These are phyloP conservation scores for Phrynocephalus forsythii DNA, from an alignment of 2,797 vertebrate species.

Conservation along the genomic window DNA sequence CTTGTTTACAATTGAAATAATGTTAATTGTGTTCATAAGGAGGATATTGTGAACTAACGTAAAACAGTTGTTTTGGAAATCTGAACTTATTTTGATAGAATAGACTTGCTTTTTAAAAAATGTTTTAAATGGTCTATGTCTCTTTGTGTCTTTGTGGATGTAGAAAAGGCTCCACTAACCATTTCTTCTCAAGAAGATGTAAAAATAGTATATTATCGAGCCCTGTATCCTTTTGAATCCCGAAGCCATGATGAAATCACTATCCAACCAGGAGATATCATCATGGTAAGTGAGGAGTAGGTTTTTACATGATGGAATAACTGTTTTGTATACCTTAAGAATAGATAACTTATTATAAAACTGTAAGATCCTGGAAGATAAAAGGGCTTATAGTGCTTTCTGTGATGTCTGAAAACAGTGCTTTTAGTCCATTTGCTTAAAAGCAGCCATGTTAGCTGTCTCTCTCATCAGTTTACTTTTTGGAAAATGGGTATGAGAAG, in stretches of 20 bases:
- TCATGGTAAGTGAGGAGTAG: conserved; percentile 87
- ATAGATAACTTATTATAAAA: background rate
- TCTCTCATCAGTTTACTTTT: background rate
- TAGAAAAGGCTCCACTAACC: conserved; percentile 85
- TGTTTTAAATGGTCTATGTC: too few relatives aligned
- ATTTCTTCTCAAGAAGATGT: conserved; percentile 88
- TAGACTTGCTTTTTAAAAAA: conserved; percentile 25
- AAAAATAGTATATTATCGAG: conserved; percentile 96
- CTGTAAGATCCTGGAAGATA: background rate
- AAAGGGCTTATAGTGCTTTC: background rate
- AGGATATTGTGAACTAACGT: background rate
- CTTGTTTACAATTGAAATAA: background rate
- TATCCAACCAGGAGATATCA: conserved; percentile 93
- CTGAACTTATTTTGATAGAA: conserved; percentile 14
- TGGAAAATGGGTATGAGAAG: background rate
- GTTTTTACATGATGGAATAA: background rate
- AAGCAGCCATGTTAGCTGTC: too few relatives aligned
- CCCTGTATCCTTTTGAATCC: conserved; percentile 95
- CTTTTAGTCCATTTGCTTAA: background rate
- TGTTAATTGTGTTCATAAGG: background rate
- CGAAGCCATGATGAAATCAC: conserved; percentile 97
- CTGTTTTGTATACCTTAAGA: background rate
- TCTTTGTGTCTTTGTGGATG: conserved; percentile 38
- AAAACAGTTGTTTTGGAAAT: background rate
- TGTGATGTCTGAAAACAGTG: background rate